Base-by-base conservation (phyloP, 2,888 invertebrate genomes). In the Drosophila maculinotata region DNA sequence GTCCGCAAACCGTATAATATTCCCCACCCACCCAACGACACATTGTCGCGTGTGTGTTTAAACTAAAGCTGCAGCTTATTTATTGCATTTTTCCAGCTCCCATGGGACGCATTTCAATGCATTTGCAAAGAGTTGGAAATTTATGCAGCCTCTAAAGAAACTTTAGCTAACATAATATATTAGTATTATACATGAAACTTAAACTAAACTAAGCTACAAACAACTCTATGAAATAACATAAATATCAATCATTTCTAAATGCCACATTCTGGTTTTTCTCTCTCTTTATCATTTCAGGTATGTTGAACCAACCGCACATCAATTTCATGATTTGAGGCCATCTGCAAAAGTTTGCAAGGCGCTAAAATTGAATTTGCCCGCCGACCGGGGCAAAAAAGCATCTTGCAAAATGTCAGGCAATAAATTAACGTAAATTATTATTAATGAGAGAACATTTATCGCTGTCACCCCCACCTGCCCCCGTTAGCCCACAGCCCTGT, bases 101-200 rank as follows among this genome's bases (percentile, higher is more conserved):
- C 89, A 84, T 80, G 79, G 80, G 90, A 74, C 84, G 80, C 81
- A 89, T 90, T 89, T 79, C 74, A 80, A 77, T 88, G 84, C 88
- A 90, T 85, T 81, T 78, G 79, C 76, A 70, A 78, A 15, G 36
- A 58, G 45, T 57, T 30, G 2, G 41, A 64, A 62, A 69, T 69
- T 78, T 72, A 69, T 67, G 76, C 57, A 64, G 39, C 25, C 54
- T 39, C 42, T 30, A 20, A 45, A 58, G 59, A 53, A 51, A 49
- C 49, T 56, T 15, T 10, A 17, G 30, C 23, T 8, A 17, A 3
- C 10, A 28, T 12, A 8, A 3, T 0, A 69, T 56, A 45, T 35
- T 17, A 41, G 35, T 31, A 47, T 59, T 17, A 5, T 23, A 31
- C 12, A 12, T 20, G 8, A 17, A 10, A 14, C 9, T 9, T 30